Conservation (phyloP, 2,113 vertebrate genomes). For the Podarcis raffonei region DNA sequence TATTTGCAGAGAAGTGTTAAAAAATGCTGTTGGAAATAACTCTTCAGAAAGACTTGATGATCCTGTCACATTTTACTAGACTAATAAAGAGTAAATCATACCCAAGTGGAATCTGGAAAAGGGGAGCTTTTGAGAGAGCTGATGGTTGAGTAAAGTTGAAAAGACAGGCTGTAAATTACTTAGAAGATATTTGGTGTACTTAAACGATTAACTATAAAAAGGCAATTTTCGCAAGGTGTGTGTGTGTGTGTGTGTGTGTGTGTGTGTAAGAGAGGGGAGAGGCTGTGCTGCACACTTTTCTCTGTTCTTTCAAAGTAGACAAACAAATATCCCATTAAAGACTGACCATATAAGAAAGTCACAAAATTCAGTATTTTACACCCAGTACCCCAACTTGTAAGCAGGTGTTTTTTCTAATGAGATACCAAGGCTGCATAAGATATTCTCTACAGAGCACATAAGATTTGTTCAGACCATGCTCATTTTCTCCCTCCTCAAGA, state of each 20-base stretch:
- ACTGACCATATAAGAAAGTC: not conserved
- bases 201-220: slow-evolving; percentile 55
- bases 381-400: not conserved
- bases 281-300: not conserved
- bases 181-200: slow-evolving; percentile 38
- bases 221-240: slow-evolving; percentile 46
- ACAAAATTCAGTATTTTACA: not conserved
- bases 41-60: slow-evolving; percentile 54
- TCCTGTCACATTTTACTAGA: slow-evolving; percentile 42
- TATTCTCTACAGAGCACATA: not conserved
- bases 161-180: slow-evolving; percentile 51
- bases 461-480: not conserved
- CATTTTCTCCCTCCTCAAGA: not conserved
- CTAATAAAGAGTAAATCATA: slow-evolving; percentile 55
- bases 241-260: too few species aligned
- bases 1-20: slow-evolving; percentile 27
- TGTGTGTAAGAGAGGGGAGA: not conserved
- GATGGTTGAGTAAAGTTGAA: slow-evolving; percentile 55
- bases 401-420: not conserved
- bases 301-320: rapidly evolving
- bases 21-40: slow-evolving; percentile 47
- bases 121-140: not conserved
- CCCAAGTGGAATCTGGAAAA: slow-evolving; percentile 52
- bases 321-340: not conserved
- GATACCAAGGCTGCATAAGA: not conserved